These are phyloP conservation scores for Tetheella fluctuosa DNA, from an alignment of 2,888 invertebrate species.

Conservation along the genomic window DNA sequence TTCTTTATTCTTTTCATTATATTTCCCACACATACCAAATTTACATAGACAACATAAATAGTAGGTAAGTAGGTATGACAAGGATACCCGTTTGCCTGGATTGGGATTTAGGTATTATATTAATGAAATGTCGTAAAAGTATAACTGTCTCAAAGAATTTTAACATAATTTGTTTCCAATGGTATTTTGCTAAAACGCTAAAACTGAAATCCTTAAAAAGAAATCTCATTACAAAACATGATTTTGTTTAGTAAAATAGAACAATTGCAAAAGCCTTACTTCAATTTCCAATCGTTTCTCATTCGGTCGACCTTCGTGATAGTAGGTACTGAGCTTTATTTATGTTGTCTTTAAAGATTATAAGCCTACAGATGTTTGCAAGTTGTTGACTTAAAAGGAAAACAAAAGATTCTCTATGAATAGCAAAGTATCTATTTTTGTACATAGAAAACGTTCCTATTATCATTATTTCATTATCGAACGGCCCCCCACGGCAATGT, in stretches of 20 bases:
- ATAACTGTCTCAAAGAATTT: no score
- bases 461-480: background rate
- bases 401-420: slow-evolving; percentile 5
- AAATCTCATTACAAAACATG: background rate
- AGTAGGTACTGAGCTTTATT: background rate
- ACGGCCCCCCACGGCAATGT: background rate
- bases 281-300: background rate
- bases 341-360: background rate
- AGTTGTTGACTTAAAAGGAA: background rate
- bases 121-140: no score
- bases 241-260: background rate
- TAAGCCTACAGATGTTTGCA: slow-evolving; percentile 2
- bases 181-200: background rate
- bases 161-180: background rate
- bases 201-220: background rate
- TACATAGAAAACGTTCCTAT: background rate
- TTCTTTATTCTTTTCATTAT: background rate
- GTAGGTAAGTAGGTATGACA: no score
- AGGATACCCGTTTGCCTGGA: no score
- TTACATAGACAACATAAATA: no score
- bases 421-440: slow-evolving; percentile 2
- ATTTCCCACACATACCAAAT: background rate
- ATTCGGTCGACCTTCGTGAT: background rate
- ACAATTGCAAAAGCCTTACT: background rate
- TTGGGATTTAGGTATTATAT: no score